Evolutionary conservation across 2,888 invertebrate species (phyloP).

Genomic region (Tipula lateralis): DNA sequence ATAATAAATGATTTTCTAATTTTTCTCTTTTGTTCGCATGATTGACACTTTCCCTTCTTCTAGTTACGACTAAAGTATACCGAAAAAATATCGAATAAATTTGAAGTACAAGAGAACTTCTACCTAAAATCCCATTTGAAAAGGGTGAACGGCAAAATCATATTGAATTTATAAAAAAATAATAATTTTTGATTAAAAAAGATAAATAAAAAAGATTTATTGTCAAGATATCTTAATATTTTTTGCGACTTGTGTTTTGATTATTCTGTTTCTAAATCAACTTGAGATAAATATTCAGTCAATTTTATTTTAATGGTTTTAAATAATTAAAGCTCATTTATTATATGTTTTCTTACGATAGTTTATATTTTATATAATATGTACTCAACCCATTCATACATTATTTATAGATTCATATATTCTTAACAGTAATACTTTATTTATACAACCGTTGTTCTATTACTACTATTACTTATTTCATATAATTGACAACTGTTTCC

Average conservation of each 20-base stretch:
- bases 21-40: neutral
- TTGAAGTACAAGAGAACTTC: neutral
- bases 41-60: neutral
- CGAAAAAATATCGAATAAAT: neutral
- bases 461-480: slow-evolving; percentile 2
- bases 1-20: neutral
- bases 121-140: neutral
- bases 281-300: neutral
- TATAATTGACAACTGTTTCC: slow-evolving; percentile 24
- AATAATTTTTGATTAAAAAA: neutral
- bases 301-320: neutral
- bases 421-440: neutral
- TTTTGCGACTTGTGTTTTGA: neutral
- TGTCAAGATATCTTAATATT: neutral
- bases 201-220: neutral
- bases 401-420: neutral
- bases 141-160: neutral
- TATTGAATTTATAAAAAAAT: neutral
- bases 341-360: neutral
- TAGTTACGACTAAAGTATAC: neutral
- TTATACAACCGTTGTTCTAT: slow-evolving; percentile 29
- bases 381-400: neutral
- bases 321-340: slow-evolving; percentile 2
- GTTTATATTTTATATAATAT: neutral
- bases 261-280: neutral